Percentiles rank a stretch among this genome's conserved stretches.
phyloP scores from a whole-genome alignment of 2,888 invertebrate species.

The Aethes cnicana region DNA sequence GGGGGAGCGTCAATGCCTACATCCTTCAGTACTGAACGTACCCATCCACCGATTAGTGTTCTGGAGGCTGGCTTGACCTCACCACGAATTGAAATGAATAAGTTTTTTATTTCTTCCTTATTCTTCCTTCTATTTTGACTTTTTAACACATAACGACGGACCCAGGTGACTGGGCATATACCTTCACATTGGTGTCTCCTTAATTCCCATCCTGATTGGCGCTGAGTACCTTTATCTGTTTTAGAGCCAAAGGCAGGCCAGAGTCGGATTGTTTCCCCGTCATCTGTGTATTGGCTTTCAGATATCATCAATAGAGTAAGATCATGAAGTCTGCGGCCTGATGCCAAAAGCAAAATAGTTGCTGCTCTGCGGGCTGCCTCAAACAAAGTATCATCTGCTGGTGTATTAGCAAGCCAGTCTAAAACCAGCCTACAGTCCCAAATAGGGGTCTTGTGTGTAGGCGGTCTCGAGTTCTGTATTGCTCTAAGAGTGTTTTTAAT shows the following conservation, averaged over 20 bases:
- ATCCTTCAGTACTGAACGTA: background rate
- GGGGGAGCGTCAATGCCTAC: background rate
- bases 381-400: background rate
- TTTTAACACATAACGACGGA: background rate
- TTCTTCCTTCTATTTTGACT: background rate
- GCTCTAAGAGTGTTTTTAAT: background rate
- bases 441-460: background rate
- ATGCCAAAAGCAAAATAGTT: background rate
- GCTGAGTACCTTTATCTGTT: background rate
- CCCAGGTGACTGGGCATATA: conserved; percentile 5
- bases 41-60: conserved; percentile 1
- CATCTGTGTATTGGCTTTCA: background rate
- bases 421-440: background rate
- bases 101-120: background rate
- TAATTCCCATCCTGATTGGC: conserved; percentile 3
- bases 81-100: background rate
- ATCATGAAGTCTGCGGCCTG: conserved; percentile 2
- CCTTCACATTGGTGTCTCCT: background rate
- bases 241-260: conserved; percentile 2
- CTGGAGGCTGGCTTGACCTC: background rate
- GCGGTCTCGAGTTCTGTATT: background rate
- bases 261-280: background rate
- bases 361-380: background rate
- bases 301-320: background rate
- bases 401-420: background rate